phyloP scores from a whole-genome alignment of 2,113 vertebrate species.

The Microcebus griseorufus region DNA sequence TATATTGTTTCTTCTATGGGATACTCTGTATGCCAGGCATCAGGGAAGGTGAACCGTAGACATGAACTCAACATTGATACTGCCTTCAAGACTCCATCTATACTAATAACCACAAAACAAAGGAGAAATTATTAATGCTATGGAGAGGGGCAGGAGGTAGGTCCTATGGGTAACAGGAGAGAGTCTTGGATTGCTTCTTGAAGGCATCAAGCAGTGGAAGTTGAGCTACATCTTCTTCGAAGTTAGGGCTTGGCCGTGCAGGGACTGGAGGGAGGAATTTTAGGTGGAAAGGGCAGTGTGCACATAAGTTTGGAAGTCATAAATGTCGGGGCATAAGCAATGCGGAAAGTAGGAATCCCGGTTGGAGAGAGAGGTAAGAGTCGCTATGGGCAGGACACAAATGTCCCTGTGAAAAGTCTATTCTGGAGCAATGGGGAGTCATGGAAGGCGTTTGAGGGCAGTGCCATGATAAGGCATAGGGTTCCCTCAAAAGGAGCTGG shows the following conservation, averaged over 20 bases:
- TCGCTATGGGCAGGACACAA: too few relatives aligned
- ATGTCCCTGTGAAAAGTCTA: neutral
- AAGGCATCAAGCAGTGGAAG: rapidly evolving
- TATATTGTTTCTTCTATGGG: neutral
- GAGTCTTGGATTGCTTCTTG: neutral
- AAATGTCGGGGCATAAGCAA: too few relatives aligned
- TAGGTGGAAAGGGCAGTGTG: neutral
- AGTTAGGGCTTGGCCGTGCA: neutral
- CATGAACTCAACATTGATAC: neutral
- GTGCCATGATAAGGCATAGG: rapidly evolving
- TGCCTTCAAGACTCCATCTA: neutral
- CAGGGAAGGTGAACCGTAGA: neutral
- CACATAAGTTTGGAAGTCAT: neutral
- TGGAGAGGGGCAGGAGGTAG: neutral
- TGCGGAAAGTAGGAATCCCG: neutral
- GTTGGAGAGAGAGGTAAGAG: neutral
- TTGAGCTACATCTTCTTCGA: neutral
- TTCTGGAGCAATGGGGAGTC: neutral
- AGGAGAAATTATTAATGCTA: neutral
- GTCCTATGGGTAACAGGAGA: neutral
- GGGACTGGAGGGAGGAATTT: neutral
- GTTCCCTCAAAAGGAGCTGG: neutral
- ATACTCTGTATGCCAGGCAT: neutral
- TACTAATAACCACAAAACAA: neutral
- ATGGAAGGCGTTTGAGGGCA: neutral